Base-by-base conservation (phyloP, 2,113 vertebrate genomes). In the Centrocercus urophasianus region DNA sequence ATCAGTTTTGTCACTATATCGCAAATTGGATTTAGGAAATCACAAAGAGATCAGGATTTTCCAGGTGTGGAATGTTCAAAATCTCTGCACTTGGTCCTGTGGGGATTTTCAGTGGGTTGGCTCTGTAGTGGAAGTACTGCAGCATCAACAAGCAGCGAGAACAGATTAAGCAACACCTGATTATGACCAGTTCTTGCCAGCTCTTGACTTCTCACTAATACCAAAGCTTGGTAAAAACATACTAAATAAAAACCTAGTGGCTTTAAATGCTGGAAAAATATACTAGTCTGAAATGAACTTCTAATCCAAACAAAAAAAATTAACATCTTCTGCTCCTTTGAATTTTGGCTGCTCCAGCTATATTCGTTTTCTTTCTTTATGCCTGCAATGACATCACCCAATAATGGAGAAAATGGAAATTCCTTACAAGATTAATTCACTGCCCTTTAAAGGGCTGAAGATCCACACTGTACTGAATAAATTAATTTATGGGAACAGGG, bases 281-380 rank as follows among this genome's bases (percentile, higher is more conserved):
- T 19, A 93, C 56, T 90, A 86, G 66, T 89, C 52, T 94, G 83
- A 81, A 97, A 95, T 60, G 27, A 91, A 27, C 3, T 13, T 32
- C 30, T 54, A 90, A 81, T 83, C 20, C 48, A 89, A 82, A 73
- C 7, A 65, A 70, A 76, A 76, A 47, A 76, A 70, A 12, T 27
- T 25, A 90, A 57, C 34, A 67, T 89, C 32, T 18, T 93, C 76
- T 91, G 42, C 25, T 94, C 10, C 70, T 67, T 11, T 27, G 36
- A 94, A 93, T 75, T 94, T 83, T 91, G 89, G 78, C 79, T 90
- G 45, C 50, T 93, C 63, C 12, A 34, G 82, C 50, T 93, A 28
- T 64, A 85, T 74, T 89, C 25, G 80, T 84, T 56, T 65, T 94
- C 67, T 92, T 86, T 87, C 67, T 89, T 88, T 89, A 83, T 74